Conservation (phyloP, 2,797 vertebrate species). For the Poecilia gillii region DNA sequence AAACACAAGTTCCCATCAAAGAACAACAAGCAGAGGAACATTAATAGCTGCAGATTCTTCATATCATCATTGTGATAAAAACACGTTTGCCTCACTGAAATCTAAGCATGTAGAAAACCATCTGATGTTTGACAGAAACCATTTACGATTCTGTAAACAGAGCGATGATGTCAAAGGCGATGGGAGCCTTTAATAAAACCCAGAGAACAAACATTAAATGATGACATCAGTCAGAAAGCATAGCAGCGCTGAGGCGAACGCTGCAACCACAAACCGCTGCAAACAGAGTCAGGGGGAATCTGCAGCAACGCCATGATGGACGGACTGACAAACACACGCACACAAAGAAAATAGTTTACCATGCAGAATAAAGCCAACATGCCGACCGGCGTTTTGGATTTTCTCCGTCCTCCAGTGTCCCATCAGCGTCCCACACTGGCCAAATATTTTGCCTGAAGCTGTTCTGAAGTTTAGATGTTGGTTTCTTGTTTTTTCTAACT, state of each 20-base stretch:
- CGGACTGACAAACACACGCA: slow-evolving; percentile 9
- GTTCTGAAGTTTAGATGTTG: slow-evolving; percentile 32
- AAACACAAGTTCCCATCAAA: neutral
- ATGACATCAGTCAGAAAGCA: slow-evolving; percentile 50
- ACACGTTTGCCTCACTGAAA: slow-evolving; percentile 23
- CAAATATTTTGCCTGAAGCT: slow-evolving; percentile 55
- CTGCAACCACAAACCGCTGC: slow-evolving; percentile 51
- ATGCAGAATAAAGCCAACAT: slow-evolving; percentile 22
- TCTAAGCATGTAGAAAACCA: slow-evolving; percentile 26
- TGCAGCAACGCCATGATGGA: slow-evolving; percentile 27
- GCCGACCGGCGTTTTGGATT: slow-evolving; percentile 26
- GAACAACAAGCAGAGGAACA: neutral
- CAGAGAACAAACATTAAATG: slow-evolving; percentile 36
- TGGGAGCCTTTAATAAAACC: slow-evolving; percentile 34
- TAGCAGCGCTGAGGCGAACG: slow-evolving; percentile 39
- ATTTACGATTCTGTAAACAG: slow-evolving; percentile 3
- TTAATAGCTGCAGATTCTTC: neutral
- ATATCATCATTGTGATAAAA: slow-evolving; percentile 19
- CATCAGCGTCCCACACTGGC: slow-evolving; percentile 43
- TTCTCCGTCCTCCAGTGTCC: slow-evolving; percentile 45
- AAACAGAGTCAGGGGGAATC: slow-evolving; percentile 46
- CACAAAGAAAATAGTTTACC: slow-evolving; percentile 29
- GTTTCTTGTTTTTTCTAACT: slow-evolving; percentile 39
- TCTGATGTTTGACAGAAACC: slow-evolving; percentile 29
- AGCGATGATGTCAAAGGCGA: slow-evolving; percentile 32